Evolutionary conservation across 1,140 invertebrate species (phyloP).

Genomic region (Hycleus cichorii): DNA sequence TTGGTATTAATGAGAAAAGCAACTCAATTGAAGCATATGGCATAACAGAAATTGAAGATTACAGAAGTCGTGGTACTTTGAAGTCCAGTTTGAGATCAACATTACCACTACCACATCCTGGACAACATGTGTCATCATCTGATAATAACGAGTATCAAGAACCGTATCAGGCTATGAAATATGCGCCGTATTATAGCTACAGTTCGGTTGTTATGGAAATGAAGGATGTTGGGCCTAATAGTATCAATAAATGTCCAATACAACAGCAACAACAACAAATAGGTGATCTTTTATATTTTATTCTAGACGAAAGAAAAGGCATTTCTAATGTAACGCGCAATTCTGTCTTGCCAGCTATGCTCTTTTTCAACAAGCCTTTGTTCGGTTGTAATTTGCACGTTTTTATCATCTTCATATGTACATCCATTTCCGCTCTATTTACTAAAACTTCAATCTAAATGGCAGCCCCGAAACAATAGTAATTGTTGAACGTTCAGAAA

Average conservation of each 20-base stretch:
- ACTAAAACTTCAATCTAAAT: no score
- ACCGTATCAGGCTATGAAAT: constrained; percentile 68
- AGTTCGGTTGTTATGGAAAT: constrained; percentile 71
- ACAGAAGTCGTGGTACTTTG: constrained; percentile 39
- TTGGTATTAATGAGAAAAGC: constrained; percentile 35
- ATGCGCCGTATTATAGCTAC: constrained; percentile 71
- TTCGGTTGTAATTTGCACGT: no score
- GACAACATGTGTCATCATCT: constrained; percentile 42
- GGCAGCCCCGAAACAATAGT: no score
- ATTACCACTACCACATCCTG: constrained; percentile 48
- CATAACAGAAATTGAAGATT: constrained; percentile 40
- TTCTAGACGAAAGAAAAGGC: no score
- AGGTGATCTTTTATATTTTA: not conserved
- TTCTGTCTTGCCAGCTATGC: no score
- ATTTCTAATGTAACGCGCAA: no score
- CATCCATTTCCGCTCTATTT: no score
- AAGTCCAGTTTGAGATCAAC: constrained; percentile 44
- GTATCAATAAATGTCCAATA: constrained; percentile 37
- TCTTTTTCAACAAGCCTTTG: no score
- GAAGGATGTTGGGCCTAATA: constrained; percentile 55
- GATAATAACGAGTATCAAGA: constrained; percentile 73
- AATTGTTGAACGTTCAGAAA: no score
- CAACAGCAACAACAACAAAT: constrained; percentile 2
- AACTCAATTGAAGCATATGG: constrained; percentile 37
- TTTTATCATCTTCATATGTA: no score